Evolutionary conservation across 2,113 vertebrate genomes (phyloP).

Genomic region (Pituophis catenifer): DNA sequence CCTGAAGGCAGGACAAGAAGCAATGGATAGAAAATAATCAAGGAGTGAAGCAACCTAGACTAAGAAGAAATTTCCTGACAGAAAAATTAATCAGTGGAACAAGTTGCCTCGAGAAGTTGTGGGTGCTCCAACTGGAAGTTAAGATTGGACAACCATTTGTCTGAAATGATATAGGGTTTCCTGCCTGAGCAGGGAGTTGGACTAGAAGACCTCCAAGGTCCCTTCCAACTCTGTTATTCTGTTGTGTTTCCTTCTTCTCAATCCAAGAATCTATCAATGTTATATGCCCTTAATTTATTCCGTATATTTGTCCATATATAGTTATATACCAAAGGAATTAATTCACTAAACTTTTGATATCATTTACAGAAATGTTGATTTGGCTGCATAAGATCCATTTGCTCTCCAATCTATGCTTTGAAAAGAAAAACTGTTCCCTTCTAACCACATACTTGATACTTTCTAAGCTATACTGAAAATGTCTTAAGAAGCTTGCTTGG

Average conservation of each 20-base stretch:
- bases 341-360: neutral
- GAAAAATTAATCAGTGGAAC: neutral
- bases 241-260: neutral
- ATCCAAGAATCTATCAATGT: neutral
- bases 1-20: neutral
- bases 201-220: neutral
- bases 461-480: neutral
- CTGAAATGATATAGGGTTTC: neutral
- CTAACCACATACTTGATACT: neutral
- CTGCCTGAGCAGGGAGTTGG: neutral
- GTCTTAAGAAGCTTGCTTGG: slow-evolving; percentile 5
- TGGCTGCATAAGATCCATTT: neutral
- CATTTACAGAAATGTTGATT: neutral
- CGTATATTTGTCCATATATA: neutral
- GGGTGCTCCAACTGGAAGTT: neutral
- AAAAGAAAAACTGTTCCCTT: neutral
- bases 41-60: neutral
- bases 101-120: neutral
- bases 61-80: neutral
- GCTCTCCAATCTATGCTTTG: neutral
- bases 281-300: neutral
- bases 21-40: neutral
- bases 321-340: neutral
- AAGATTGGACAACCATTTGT: neutral
- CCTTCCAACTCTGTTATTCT: neutral